Conservation (phyloP, 2,797 vertebrate species). For the Eupleurogrammus muticus region DNA sequence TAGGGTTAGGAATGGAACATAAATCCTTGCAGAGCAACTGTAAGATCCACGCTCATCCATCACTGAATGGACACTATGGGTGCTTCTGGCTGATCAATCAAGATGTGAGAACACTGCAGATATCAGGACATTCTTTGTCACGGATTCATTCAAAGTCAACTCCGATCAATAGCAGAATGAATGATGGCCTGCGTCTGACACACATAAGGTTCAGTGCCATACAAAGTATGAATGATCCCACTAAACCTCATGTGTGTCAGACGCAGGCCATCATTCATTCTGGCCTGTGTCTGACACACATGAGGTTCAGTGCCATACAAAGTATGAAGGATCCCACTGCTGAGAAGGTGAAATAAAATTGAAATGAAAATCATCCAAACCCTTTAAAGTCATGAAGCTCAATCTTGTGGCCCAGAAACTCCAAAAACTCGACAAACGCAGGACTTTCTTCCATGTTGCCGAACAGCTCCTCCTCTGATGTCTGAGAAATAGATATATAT, state of each 20-base stretch:
- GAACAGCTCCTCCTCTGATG: conserved; percentile 95
- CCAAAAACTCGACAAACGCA: conserved; percentile 93
- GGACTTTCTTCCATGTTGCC: conserved; percentile 94
- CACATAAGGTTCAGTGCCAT: not conserved
- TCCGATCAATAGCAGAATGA: conserved; percentile 44
- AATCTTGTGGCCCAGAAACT: conserved; percentile 93
- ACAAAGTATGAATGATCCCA: conserved; percentile 17
- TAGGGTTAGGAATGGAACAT: conserved; percentile 10
- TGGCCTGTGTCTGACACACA: conserved; percentile 14
- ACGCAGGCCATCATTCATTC: too few relatives aligned
- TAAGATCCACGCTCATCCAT: conserved; percentile 48
- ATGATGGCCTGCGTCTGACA: conserved; percentile 16
- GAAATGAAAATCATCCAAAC: conserved; percentile 76
- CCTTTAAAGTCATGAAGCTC: conserved; percentile 97
- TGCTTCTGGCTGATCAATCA: conserved; percentile 58
- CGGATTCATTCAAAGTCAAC: conserved; percentile 44
- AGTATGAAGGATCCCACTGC: conserved; percentile 18
- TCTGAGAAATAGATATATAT: conserved; percentile 79
- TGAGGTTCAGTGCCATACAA: not conserved
- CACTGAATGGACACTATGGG: conserved; percentile 49
- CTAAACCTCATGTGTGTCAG: too few relatives aligned
- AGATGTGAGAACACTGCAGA: conserved; percentile 38
- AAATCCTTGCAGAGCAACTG: conserved; percentile 18
- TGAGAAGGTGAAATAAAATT: not conserved
- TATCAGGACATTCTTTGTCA: conserved; percentile 39